phyloP scores from a whole-genome alignment of 2,888 invertebrate genomes.

The Nomada ruficornis region DNA sequence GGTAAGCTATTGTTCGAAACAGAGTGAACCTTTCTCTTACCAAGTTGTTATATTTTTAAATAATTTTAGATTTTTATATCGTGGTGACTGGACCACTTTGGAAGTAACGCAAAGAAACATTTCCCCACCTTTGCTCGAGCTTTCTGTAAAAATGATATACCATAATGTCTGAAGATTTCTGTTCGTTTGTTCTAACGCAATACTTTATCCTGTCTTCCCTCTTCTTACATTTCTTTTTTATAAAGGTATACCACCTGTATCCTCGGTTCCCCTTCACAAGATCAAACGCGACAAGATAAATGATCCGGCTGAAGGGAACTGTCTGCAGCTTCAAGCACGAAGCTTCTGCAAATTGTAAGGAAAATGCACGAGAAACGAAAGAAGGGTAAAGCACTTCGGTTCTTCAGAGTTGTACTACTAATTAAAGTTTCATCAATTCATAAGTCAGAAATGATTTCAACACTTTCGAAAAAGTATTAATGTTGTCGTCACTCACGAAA shows the following conservation, averaged over 20 bases:
- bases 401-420: too few relatives aligned
- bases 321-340: neutral
- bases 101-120: too few relatives aligned
- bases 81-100: too few relatives aligned
- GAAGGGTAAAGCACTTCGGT: too few relatives aligned
- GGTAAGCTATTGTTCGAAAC: too few relatives aligned
- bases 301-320: neutral
- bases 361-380: too few relatives aligned
- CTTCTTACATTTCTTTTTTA: neutral
- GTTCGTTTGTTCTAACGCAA: neutral
- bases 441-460: too few relatives aligned
- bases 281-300: conserved; percentile 15
- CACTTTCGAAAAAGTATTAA: neutral
- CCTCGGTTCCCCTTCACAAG: neutral
- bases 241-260: neutral
- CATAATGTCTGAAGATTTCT: neutral
- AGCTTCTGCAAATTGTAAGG: neutral
- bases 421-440: too few relatives aligned
- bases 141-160: neutral
- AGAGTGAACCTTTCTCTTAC: too few relatives aligned
- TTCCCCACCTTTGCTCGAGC: too few relatives aligned
- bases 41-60: too few relatives aligned
- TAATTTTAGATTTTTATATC: too few relatives aligned
- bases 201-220: neutral
- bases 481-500: neutral